phyloP scores from a whole-genome alignment of 2,113 vertebrate genomes.

The Hystrix cristata region DNA sequence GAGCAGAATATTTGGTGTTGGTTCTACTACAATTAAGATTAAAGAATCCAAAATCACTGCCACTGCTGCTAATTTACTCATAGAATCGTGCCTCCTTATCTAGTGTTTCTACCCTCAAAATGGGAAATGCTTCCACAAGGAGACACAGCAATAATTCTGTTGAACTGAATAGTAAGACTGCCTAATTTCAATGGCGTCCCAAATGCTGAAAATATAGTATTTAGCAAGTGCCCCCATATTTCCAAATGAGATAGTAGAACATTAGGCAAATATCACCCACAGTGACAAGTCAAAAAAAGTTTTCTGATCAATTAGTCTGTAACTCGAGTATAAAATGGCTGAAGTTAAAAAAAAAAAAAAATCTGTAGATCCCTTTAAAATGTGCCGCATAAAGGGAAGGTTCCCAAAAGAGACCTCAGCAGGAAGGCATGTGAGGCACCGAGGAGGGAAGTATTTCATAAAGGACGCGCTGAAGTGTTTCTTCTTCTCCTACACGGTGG shows the following conservation, averaged over 20 bases:
- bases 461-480: too few species aligned
- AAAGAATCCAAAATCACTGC: background rate
- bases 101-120: background rate
- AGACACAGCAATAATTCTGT: background rate
- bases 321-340: background rate
- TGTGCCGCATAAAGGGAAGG: background rate
- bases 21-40: background rate
- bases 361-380: background rate
- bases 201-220: background rate
- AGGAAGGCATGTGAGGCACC: background rate
- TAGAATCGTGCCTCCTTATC: background rate
- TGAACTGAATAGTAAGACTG: background rate
- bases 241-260: background rate
- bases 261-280: background rate
- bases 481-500: background rate
- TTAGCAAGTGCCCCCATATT: background rate
- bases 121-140: background rate
- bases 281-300: background rate
- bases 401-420: background rate
- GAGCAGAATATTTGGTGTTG: background rate
- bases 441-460: background rate
- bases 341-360: background rate
- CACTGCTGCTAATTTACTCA: background rate
- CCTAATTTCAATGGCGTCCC: background rate
- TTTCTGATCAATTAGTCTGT: background rate